phyloP scores from a whole-genome alignment of 2,888 invertebrate genomes.

The Trissoscelio sp. region DNA sequence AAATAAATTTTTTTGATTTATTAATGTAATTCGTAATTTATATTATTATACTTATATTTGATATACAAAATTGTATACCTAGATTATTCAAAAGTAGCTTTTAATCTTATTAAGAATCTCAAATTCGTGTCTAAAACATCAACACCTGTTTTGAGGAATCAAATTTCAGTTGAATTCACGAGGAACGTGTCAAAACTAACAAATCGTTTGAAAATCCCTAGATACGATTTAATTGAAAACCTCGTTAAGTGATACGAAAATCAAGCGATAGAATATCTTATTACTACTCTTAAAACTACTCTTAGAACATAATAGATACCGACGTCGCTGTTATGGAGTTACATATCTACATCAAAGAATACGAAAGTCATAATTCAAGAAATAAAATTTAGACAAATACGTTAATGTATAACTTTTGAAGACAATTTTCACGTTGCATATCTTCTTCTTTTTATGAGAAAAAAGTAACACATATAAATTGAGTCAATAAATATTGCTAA shows the following conservation, averaged over 20 bases:
- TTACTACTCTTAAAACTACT: too few relatives aligned
- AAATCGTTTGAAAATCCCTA: slow-evolving; percentile 40
- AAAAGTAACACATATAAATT: neutral
- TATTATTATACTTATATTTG: neutral
- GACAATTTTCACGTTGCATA: slow-evolving; percentile 21
- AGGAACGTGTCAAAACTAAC: slow-evolving; percentile 43
- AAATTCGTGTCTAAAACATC: slow-evolving; percentile 22
- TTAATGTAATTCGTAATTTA: too few relatives aligned
- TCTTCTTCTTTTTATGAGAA: neutral
- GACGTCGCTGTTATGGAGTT: too few relatives aligned
- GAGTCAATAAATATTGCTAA: slow-evolving; percentile 50
- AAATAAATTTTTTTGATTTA: too few relatives aligned
- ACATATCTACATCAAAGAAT: slow-evolving; percentile 14
- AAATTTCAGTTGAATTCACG: slow-evolving; percentile 23
- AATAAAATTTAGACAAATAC: too few relatives aligned
- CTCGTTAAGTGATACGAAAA: slow-evolving; percentile 19
- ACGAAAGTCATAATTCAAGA: neutral
- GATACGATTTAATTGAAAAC: slow-evolving; percentile 46
- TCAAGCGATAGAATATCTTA: too few relatives aligned
- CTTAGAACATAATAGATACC: too few relatives aligned
- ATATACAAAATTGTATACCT: slow-evolving; percentile 7
- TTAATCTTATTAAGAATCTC: slow-evolving; percentile 39
- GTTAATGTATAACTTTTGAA: too few relatives aligned
- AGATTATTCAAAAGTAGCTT: slow-evolving; percentile 27
- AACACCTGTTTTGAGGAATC: slow-evolving; percentile 32